Conservation (phyloP, 1,140 invertebrate genomes). For the Cepaea nemoralis region DNA sequence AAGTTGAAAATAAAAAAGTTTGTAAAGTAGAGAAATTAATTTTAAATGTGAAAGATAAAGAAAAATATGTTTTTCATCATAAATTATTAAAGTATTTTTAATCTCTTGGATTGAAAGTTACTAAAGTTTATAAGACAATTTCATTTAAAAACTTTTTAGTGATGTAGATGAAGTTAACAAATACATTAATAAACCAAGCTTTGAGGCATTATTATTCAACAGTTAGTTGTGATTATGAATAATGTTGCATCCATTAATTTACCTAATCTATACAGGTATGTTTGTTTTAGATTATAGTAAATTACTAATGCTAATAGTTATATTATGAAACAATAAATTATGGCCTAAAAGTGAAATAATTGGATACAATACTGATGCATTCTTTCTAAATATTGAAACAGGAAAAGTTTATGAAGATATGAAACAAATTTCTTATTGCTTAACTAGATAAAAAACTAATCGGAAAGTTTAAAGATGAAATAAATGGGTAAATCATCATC, state of each 20-base stretch:
- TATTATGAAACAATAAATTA: no score
- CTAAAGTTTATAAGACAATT: neutral
- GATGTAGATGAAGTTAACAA: no score
- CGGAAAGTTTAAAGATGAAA: conserved; percentile 9
- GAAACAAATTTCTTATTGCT: no score
- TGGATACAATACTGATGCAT: conserved; percentile 9
- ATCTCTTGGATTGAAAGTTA: conserved; percentile 5
- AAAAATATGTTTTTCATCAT: conserved; percentile 47
- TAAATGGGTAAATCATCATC: no score
- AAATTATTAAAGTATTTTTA: conserved; percentile 43
- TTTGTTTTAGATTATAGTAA: no score
- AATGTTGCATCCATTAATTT: no score
- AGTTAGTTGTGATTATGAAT: no score
- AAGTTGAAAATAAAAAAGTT: conserved; percentile 5
- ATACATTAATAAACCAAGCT: no score
- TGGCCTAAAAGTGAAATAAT: conserved; percentile 33
- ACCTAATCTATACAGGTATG: no score
- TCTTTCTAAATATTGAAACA: conserved; percentile 23
- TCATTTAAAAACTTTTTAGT: no score
- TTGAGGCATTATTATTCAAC: no score
- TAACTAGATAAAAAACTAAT: neutral
- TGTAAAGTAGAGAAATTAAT: neutral
- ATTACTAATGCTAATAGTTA: no score
- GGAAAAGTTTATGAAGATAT: conserved; percentile 30
- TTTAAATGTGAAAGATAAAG: conserved; percentile 34